Percentiles rank a stretch among this genome's conserved stretches.
phyloP scores from a whole-genome alignment of 2,888 invertebrate species.

The Morpho deidamia region DNA sequence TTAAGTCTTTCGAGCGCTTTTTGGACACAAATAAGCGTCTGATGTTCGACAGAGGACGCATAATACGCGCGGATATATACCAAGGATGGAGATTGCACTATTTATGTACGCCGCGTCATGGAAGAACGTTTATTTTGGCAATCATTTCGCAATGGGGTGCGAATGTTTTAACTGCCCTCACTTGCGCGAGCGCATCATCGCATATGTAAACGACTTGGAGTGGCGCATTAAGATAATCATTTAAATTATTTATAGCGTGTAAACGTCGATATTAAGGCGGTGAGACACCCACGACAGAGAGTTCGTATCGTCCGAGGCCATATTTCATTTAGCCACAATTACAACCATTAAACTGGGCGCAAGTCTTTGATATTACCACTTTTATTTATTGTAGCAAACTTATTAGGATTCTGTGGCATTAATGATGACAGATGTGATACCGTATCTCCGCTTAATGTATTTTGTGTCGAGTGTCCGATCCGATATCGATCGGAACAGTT shows the following conservation, averaged over 20 bases:
- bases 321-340: slow-evolving; percentile 74
- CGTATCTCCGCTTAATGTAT: slow-evolving; percentile 59
- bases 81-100: slow-evolving; percentile 21
- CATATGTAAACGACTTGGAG: slow-evolving; percentile 49
- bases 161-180: slow-evolving; percentile 43
- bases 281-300: slow-evolving; percentile 64
- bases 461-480: slow-evolving; percentile 48
- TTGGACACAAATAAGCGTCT: slow-evolving; percentile 75
- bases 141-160: slow-evolving; percentile 44
- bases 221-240: slow-evolving; percentile 60
- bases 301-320: slow-evolving; percentile 50
- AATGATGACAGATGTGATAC: slow-evolving; percentile 76
- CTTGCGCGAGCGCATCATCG: slow-evolving; percentile 34
- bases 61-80: slow-evolving; percentile 50
- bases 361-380: slow-evolving; percentile 68
- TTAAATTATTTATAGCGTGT: slow-evolving; percentile 71
- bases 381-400: slow-evolving; percentile 73
- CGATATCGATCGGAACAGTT: slow-evolving; percentile 42
- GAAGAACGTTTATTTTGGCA: slow-evolving; percentile 42
- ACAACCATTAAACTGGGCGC: slow-evolving; percentile 73
- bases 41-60: slow-evolving; percentile 59
- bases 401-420: slow-evolving; percentile 74
- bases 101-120: slow-evolving; percentile 38
- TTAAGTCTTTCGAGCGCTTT: slow-evolving; percentile 75
- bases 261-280: slow-evolving; percentile 65